phyloP scores from a whole-genome alignment of 1,140 invertebrate genomes.

The Sogatella furcifera region DNA sequence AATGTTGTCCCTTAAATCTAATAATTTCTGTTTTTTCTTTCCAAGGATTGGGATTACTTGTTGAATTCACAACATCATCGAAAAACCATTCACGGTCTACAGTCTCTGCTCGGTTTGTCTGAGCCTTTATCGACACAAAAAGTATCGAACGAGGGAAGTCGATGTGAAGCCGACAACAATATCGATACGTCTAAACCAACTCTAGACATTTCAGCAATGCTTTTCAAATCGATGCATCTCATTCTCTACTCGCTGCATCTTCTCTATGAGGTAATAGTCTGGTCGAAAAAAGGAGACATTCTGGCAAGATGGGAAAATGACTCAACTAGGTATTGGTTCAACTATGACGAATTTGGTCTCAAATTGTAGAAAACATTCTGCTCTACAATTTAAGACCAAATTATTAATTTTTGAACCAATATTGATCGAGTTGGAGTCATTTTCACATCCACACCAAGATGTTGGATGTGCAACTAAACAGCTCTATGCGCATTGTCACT shows the following conservation, averaged over 20 bases:
- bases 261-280: slow-evolving; percentile 75
- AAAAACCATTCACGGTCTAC: slow-evolving; percentile 15
- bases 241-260: slow-evolving; percentile 76
- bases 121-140: neutral
- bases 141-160: slow-evolving; percentile 15
- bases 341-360: no score
- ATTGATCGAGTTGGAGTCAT: no score
- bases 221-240: slow-evolving; percentile 63
- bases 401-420: no score
- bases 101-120: slow-evolving; percentile 8
- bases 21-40: slow-evolving; percentile 13
- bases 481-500: no score
- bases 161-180: slow-evolving; percentile 20
- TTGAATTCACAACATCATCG: slow-evolving; percentile 46
- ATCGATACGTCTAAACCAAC: slow-evolving; percentile 29
- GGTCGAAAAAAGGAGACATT: no score
- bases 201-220: slow-evolving; percentile 50
- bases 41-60: slow-evolving; percentile 67
- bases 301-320: no score
- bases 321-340: no score
- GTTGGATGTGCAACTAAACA: no score
- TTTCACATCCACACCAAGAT: no score
- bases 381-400: no score
- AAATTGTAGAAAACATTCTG: no score
- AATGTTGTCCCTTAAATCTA: no score